phyloP scores from a whole-genome alignment of 2,888 invertebrate species.

The Axea sp. region DNA sequence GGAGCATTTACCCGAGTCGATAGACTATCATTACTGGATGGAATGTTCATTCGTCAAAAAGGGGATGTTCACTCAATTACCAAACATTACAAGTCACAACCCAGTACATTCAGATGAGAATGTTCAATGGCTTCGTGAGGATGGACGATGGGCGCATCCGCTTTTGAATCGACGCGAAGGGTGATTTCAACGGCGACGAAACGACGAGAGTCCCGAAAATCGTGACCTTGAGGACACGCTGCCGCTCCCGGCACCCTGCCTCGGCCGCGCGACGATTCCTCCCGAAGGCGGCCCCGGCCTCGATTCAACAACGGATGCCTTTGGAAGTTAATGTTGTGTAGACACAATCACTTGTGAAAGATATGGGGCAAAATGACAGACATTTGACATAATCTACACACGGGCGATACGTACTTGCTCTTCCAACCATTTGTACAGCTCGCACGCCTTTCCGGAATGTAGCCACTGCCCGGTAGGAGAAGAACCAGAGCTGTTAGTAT shows the following conservation, averaged over 20 bases:
- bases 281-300: too few species aligned
- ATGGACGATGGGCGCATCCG: slow-evolving; percentile 23
- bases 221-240: too few species aligned
- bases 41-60: slow-evolving; percentile 33
- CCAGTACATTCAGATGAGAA: slow-evolving; percentile 51
- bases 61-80: slow-evolving; percentile 40
- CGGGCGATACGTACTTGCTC: slow-evolving; percentile 95
- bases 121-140: slow-evolving; percentile 34
- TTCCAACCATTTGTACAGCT: slow-evolving; percentile 98
- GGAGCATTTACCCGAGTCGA: slow-evolving; percentile 33
- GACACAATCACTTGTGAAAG: slow-evolving; percentile 59
- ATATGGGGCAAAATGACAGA: slow-evolving; percentile 67
- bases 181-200: too few species aligned
- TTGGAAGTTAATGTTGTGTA: slow-evolving; percentile 20
- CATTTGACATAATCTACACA: slow-evolving; percentile 79
- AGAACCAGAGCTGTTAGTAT: slow-evolving; percentile 81
- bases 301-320: slow-evolving; percentile 28
- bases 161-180: slow-evolving; percentile 45
- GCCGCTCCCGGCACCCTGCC: too few species aligned
- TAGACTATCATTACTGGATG: slow-evolving; percentile 14
- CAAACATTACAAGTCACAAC: slow-evolving; percentile 52
- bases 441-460: slow-evolving; percentile 99
- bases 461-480: slow-evolving; percentile 90
- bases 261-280: too few species aligned
- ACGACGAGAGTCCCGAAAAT: too few species aligned